Evolutionary conservation across 2,797 vertebrate species (phyloP), one percentile per base, ranked within the genome.

Genomic region (Propithecus perrieri): DNA sequence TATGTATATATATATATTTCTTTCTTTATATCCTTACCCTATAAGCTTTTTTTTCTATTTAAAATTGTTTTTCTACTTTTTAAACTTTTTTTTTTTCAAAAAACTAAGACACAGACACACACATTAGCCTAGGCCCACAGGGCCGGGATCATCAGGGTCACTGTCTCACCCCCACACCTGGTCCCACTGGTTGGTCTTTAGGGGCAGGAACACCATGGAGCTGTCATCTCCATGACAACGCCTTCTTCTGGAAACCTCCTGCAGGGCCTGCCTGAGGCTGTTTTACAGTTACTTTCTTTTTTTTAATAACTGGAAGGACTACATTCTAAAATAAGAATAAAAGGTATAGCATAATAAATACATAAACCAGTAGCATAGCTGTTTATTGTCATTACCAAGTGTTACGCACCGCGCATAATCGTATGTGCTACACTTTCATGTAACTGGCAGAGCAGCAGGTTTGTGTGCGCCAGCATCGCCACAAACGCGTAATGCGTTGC

Each of bases 401-500:
- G 4, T 75, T 55, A 1, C 35, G 7, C 4, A 35, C n/a, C 9
- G 4, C 55, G 35, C 4, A 9, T 35, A 5, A 55, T 4, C 9
- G 12, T 26, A 9, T 4, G 13, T 26, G 24, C n/a, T 55, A 15
- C 15, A 5, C n/a, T 55, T 55, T 26, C 15, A 2, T 38, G 24
- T 38, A 12, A 26, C 50, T 26, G 75, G 8, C 50, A 35, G n/a
- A 8, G 13, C 12, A 55, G 7, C 26, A 55, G 48, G 50, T 33
- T 4, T 38, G 75, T 53, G 53, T 55, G 22, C 13, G 55, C 0
- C 12, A 55, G 50, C 10, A 15, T 55, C 33, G 14, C 7, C 12
- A 26, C 13, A 53, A 24, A 35, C 33, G 7, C 0, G 11, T 8
- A 22, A n/a, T 26, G 2, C 4, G n/a, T 78, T 35, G 3, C 20